Conservation (phyloP, 2,888 invertebrate species). For the Hemithea aestivaria region DNA sequence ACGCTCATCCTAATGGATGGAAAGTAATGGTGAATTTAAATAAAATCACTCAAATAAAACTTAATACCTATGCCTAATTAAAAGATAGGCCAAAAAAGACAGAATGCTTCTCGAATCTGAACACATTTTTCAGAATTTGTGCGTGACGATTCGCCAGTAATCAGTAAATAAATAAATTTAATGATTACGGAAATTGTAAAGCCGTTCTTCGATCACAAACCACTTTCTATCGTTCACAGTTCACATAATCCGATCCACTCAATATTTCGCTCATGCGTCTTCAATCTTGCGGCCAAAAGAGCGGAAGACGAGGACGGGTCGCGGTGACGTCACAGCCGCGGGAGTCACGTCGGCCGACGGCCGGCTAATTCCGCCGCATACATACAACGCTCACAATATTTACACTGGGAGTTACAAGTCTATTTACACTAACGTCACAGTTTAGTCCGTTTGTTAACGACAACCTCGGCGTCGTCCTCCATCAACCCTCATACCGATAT, state of each 20-base stretch:
- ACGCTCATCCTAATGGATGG: constrained; percentile 7
- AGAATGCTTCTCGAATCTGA: not conserved
- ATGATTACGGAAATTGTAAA: constrained; percentile 21
- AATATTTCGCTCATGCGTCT: constrained; percentile 35
- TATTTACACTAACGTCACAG: constrained; percentile 45
- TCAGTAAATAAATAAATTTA: constrained; percentile 3
- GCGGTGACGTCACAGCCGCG: constrained; percentile 32
- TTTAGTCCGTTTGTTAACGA: constrained; percentile 69
- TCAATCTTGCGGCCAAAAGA: constrained; percentile 38
- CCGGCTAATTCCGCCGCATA: constrained; percentile 33
- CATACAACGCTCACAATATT: constrained; percentile 34
- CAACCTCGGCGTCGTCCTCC: constrained; percentile 55
- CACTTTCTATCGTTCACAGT: constrained; percentile 21
- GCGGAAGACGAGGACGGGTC: constrained; percentile 38
- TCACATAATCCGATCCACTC: constrained; percentile 25
- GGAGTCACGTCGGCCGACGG: constrained; percentile 33
- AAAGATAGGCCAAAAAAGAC: constrained; percentile 18
- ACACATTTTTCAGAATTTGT: too few relatives aligned
- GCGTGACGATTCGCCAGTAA: too few relatives aligned
- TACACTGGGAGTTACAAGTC: constrained; percentile 28
- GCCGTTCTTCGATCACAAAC: constrained; percentile 26
- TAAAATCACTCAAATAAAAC: constrained; percentile 12
- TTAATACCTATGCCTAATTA: constrained; percentile 7
- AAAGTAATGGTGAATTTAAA: constrained; percentile 11
- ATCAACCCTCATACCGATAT: constrained; percentile 88